These are phyloP conservation scores for Nothocercus julius DNA, from an alignment of 2,113 vertebrate species.

Conservation along the genomic window DNA sequence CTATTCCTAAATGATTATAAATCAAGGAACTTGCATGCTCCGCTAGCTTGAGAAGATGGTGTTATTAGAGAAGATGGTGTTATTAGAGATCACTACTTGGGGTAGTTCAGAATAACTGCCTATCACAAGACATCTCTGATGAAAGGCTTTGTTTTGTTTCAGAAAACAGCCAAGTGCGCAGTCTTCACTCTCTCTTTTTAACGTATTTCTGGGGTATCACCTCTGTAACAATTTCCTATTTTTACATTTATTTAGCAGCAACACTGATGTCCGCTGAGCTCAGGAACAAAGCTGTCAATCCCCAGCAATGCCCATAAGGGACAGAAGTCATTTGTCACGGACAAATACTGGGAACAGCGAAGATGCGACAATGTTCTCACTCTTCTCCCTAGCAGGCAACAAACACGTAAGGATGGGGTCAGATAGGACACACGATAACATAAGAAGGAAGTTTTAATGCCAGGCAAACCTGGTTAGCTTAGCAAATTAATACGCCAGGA, in stretches of 20 bases:
- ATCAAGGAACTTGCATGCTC: conserved; percentile 59
- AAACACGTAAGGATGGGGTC: not conserved
- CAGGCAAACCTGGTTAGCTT: not conserved
- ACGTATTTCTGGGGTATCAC: conserved; percentile 25
- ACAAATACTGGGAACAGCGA: not conserved
- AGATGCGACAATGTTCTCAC: not conserved
- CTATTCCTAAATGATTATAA: conserved; percentile 46
- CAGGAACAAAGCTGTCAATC: not conserved
- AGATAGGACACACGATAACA: not conserved
- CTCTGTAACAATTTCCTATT: conserved; percentile 7
- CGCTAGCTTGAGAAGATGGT: conserved; percentile 21
- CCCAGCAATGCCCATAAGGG: not conserved
- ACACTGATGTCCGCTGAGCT: not conserved
- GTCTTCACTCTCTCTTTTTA: not conserved
- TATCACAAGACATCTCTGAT: conserved; percentile 39
- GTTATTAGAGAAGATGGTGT: conserved; percentile 40
- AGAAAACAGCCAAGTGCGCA: conserved; percentile 20
- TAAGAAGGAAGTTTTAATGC: not conserved
- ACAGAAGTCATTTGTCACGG: not conserved
- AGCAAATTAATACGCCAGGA: not conserved
- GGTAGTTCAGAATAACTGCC: conserved; percentile 18
- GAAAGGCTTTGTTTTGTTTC: conserved; percentile 50
- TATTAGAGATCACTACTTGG: conserved; percentile 13
- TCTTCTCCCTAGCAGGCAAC: not conserved
- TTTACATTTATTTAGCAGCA: conserved; percentile 8